Percentiles rank a stretch among this genome's conserved stretches.
Evolutionary conservation across 30 jellyfish, hydroid and myxozoan genomes (phyloP).

Genomic region (Nemopilema nomurai): DNA sequence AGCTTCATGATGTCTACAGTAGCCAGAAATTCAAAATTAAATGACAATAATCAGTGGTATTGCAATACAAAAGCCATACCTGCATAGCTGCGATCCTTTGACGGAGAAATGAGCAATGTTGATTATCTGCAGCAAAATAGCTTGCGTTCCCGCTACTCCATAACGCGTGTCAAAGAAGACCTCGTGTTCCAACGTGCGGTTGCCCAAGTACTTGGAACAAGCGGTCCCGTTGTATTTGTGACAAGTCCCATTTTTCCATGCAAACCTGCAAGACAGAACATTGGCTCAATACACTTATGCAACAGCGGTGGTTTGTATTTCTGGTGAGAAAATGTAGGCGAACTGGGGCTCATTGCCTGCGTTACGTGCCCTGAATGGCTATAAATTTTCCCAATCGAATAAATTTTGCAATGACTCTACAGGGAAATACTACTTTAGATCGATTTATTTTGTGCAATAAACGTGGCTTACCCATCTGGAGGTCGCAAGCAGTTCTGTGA

Average conservation of each 20-base stretch:
- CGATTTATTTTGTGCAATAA: too few species aligned
- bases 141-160: constrained; percentile 68
- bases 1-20: too few species aligned
- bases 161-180: constrained; percentile 58
- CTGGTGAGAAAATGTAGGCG: too few species aligned
- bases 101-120: constrained; percentile 18
- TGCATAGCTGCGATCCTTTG: constrained; percentile 26
- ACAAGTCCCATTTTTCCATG: constrained; percentile 80
- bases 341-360: too few species aligned
- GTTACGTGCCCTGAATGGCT: too few species aligned
- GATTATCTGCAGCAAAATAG: constrained; percentile 43
- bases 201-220: constrained; percentile 51
- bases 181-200: constrained; percentile 24
- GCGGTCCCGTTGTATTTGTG: constrained; percentile 59
- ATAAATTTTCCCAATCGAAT: too few species aligned
- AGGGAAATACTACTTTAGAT: too few species aligned
- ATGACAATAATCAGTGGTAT: not conserved
- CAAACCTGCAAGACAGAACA: constrained; percentile 25
- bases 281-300: too few species aligned
- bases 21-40: not conserved
- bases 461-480: constrained; percentile 6
- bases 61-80: too few species aligned
- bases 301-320: not conserved
- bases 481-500: constrained; percentile 47
- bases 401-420: too few species aligned